phyloP scores from a whole-genome alignment of 2,797 vertebrate genomes.

The Diplodus puntazzo region DNA sequence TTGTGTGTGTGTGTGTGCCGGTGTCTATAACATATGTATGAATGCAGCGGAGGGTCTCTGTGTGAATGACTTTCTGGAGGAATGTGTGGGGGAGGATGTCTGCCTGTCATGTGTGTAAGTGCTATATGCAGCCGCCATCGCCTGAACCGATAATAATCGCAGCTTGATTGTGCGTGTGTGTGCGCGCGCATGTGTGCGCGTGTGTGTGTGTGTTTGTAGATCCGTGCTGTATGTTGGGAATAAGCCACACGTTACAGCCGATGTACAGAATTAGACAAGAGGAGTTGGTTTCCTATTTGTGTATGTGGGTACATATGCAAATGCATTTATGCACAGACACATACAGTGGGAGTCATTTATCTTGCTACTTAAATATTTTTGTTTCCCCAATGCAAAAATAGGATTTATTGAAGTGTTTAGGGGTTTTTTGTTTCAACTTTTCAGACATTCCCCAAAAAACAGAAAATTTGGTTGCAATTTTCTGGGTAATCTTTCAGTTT shows the following conservation, averaged over 20 bases:
- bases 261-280: slow-evolving; percentile 24
- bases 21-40: slow-evolving; percentile 72
- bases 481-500: not conserved
- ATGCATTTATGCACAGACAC: slow-evolving; percentile 18
- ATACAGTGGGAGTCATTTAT: slow-evolving; percentile 19
- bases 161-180: slow-evolving; percentile 56
- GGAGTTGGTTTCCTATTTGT: slow-evolving; percentile 48
- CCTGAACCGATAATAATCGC: slow-evolving; percentile 71
- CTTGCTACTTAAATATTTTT: slow-evolving; percentile 21
- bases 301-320: slow-evolving; percentile 32
- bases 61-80: slow-evolving; percentile 67
- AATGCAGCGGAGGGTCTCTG: slow-evolving; percentile 68
- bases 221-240: slow-evolving; percentile 36
- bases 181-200: slow-evolving; percentile 20
- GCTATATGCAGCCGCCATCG: slow-evolving; percentile 50
- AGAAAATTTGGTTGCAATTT: not conserved
- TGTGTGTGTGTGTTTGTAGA: slow-evolving; percentile 27
- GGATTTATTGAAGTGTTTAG: not conserved
- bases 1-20: slow-evolving; percentile 20
- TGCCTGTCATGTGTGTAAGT: slow-evolving; percentile 70
- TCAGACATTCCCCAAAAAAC: not conserved
- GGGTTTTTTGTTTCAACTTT: not conserved
- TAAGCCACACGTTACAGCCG: slow-evolving; percentile 45
- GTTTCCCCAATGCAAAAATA: not conserved
- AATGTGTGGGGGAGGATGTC: slow-evolving; percentile 66